Evolutionary conservation across 2,113 vertebrate genomes (phyloP).

Genomic region (cat (Felis catus)): DNA sequence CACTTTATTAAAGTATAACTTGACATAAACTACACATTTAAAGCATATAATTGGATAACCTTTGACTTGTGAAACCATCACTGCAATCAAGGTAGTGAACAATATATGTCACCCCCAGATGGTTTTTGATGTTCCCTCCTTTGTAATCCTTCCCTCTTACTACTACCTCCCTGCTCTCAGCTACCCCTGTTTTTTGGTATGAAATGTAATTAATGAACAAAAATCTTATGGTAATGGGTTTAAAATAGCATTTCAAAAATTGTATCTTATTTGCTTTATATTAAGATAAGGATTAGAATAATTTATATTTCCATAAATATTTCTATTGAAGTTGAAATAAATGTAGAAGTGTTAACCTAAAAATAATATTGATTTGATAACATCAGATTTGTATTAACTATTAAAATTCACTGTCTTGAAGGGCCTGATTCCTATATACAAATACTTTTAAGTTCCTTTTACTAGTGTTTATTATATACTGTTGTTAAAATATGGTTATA

Average conservation of each 20-base stretch:
- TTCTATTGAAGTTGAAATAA: conserved; percentile 38
- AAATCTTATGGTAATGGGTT: neutral
- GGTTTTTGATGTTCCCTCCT: neutral
- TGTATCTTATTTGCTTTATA: conserved; percentile 1
- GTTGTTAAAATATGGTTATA: neutral
- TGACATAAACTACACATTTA: neutral
- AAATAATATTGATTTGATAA: neutral
- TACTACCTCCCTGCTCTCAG: neutral
- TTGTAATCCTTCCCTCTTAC: neutral
- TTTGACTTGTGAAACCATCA: neutral
- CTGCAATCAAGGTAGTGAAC: neutral
- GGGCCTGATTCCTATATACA: neutral
- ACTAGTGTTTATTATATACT: neutral
- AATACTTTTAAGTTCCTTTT: neutral
- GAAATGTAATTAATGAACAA: conserved; percentile 17
- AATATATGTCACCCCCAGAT: too few relatives aligned
- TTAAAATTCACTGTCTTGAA: neutral
- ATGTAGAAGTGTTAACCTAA: neutral
- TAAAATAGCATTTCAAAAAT: conserved; percentile 34
- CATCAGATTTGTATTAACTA: neutral
- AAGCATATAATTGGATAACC: neutral
- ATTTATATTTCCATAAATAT: conserved; percentile 40
- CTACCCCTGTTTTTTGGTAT: neutral
- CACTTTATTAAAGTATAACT: neutral
- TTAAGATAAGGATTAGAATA: neutral